Evolutionary conservation across 2,113 vertebrate species (phyloP).

Genomic region (Mirounga angustirostris): DNA sequence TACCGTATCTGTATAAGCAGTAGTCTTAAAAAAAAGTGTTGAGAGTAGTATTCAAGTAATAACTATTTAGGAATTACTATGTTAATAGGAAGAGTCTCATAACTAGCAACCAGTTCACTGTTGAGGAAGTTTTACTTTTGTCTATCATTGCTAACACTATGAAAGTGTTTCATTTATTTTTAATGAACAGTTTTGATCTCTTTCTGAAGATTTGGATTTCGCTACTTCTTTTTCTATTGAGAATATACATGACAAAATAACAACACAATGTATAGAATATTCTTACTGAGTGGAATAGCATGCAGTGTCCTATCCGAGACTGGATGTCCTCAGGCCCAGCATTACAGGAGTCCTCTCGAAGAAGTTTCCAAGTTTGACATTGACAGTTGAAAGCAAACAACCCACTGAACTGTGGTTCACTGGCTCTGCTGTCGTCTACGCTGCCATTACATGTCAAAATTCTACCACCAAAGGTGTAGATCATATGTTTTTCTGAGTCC

Average conservation of each 20-base stretch:
- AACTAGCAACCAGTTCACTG: not conserved
- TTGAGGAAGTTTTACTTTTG: slow-evolving; percentile 4
- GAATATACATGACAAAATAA: slow-evolving; percentile 34
- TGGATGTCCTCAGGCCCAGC: slow-evolving; percentile 98
- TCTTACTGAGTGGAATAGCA: slow-evolving; percentile 97
- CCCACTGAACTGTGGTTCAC: slow-evolving; percentile 98
- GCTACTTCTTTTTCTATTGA: slow-evolving; percentile 17
- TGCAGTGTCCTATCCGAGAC: slow-evolving; percentile 99
- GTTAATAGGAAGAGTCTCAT: not conserved
- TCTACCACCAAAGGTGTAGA: slow-evolving; percentile 98
- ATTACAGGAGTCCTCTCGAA: slow-evolving; percentile 98
- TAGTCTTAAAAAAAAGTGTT: not conserved
- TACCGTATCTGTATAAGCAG: not conserved
- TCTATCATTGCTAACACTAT: not conserved
- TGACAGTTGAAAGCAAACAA: slow-evolving; percentile 97
- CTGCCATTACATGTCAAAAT: slow-evolving; percentile 98
- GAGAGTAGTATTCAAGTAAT: not conserved
- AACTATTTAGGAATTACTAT: slow-evolving; percentile 3
- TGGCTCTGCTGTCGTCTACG: slow-evolving; percentile 96
- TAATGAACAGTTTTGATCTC: not conserved
- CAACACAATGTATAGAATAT: slow-evolving; percentile 18
- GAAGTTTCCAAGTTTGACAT: slow-evolving; percentile 94
- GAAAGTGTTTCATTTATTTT: not conserved
- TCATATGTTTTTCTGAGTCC: slow-evolving; percentile 99
- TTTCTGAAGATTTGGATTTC: not conserved